Conservation (phyloP, 2,113 vertebrate genomes). For the Coptodon rendalli region DNA sequence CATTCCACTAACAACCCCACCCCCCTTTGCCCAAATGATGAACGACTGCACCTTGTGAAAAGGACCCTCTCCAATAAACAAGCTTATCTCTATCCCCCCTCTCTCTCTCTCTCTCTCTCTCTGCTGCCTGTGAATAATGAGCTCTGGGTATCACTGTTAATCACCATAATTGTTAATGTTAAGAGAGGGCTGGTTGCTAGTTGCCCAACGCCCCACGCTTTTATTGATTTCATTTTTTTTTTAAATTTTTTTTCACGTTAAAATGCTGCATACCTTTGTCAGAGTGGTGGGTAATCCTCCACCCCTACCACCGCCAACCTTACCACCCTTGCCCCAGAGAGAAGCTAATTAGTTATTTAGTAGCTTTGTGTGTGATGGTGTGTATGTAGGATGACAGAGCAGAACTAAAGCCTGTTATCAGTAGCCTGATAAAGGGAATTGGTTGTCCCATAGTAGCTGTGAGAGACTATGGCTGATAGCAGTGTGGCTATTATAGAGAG, state of each 20-base stretch:
- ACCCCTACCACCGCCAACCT: slow-evolving; percentile 23
- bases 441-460: slow-evolving; percentile 63
- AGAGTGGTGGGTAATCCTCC: slow-evolving; percentile 62
- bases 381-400: slow-evolving; percentile 42
- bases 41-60: slow-evolving; percentile 69
- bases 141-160: slow-evolving; percentile 86
- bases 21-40: slow-evolving; percentile 57
- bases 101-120: slow-evolving; percentile 47
- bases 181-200: slow-evolving; percentile 78
- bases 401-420: slow-evolving; percentile 61
- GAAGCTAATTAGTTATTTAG: slow-evolving; percentile 74
- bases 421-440: slow-evolving; percentile 69
- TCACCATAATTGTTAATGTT: slow-evolving; percentile 89
- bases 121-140: slow-evolving; percentile 84
- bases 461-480: slow-evolving; percentile 61
- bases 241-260: slow-evolving; percentile 78
- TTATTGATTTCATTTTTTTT: slow-evolving; percentile 81
- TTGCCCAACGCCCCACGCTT: slow-evolving; percentile 74
- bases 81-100: slow-evolving; percentile 85
- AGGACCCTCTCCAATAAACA: slow-evolving; percentile 83
- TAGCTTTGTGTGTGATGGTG: slow-evolving; percentile 44
- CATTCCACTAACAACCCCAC: background rate
- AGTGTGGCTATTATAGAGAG: slow-evolving; percentile 54
- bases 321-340: slow-evolving; percentile 11
- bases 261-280: slow-evolving; percentile 73